Percentiles rank a stretch among this genome's conserved stretches.
Conservation (phyloP, 2,888 invertebrate species). For the Hypomecis punctinalis region DNA sequence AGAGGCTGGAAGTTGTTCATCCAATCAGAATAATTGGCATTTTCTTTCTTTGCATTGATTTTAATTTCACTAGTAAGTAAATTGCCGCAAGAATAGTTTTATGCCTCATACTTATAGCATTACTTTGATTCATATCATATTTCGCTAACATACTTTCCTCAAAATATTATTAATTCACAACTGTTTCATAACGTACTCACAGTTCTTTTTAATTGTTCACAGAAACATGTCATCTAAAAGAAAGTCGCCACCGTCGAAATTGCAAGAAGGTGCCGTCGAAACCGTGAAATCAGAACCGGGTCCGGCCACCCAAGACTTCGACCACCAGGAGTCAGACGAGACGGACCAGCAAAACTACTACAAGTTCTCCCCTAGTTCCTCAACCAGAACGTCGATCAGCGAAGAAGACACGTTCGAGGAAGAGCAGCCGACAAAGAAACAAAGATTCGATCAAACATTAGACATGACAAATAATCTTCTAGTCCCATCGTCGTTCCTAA, state of each 20-base stretch:
- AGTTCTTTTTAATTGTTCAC: conserved; percentile 73
- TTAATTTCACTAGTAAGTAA: too few relatives aligned
- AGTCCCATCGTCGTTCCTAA: conserved; percentile 81
- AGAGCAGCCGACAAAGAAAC: conserved; percentile 86
- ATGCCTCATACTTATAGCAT: too few relatives aligned
- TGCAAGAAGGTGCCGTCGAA: conserved; percentile 89
- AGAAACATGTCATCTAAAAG: conserved; percentile 99
- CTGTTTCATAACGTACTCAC: background rate
- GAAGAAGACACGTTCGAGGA: conserved; percentile 87
- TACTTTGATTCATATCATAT: too few relatives aligned
- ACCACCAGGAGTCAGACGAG: conserved; percentile 75
- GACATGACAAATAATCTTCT: conserved; percentile 87
- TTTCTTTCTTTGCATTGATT: background rate
- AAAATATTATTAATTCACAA: too few relatives aligned
- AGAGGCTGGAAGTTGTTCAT: background rate
- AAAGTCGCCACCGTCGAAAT: conserved; percentile 97
- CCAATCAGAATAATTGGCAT: background rate
- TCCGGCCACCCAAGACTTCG: conserved; percentile 80
- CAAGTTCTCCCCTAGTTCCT: conserved; percentile 80
- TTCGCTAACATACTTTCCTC: too few relatives aligned
- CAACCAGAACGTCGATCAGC: conserved; percentile 79
- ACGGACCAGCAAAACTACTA: conserved; percentile 74
- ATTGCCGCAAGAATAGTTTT: too few relatives aligned
- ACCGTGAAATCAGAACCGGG: conserved; percentile 80
- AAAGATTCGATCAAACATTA: conserved; percentile 84